Percentiles rank a stretch among this genome's conserved stretches.
These are phyloP conservation scores for Eulemur coronatus DNA, from an alignment of 2,797 vertebrate species.

Conservation along the genomic window DNA sequence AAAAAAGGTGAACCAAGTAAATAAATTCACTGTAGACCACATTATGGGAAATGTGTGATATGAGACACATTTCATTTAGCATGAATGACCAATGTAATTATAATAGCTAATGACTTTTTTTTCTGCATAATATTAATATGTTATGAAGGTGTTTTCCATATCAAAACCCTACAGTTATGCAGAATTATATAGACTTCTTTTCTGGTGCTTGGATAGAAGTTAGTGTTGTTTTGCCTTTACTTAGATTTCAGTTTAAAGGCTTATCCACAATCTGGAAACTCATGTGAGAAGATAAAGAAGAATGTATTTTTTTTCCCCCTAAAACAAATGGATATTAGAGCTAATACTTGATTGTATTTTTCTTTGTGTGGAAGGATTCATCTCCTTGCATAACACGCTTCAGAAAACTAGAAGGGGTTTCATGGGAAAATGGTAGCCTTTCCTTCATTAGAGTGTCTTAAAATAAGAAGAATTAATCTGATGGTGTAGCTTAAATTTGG, in stretches of 20 bases:
- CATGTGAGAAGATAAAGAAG: not conserved
- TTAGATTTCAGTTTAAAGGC: not conserved
- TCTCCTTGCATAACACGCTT: not conserved
- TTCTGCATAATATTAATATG: not conserved
- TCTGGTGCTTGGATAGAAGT: not conserved
- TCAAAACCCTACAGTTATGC: not conserved
- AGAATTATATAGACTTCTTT: not conserved
- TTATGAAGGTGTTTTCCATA: not conserved
- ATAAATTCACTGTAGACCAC: not conserved
- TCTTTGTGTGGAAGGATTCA: not conserved
- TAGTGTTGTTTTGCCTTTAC: not conserved
- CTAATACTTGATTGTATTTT: not conserved
- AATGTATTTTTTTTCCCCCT: not conserved
- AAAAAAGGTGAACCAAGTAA: not conserved
- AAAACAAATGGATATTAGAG: not conserved
- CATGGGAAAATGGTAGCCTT: not conserved
- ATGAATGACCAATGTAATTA: not conserved
- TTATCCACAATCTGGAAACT: not conserved
- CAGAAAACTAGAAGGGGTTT: not conserved
- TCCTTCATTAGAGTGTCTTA: not conserved
- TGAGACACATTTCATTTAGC: not conserved
- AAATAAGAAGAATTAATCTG: not conserved
- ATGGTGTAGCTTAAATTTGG: not conserved
- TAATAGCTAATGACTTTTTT: not conserved
- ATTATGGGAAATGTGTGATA: not conserved